Conservation (phyloP, 2,113 vertebrate species). For the Caretta caretta region DNA sequence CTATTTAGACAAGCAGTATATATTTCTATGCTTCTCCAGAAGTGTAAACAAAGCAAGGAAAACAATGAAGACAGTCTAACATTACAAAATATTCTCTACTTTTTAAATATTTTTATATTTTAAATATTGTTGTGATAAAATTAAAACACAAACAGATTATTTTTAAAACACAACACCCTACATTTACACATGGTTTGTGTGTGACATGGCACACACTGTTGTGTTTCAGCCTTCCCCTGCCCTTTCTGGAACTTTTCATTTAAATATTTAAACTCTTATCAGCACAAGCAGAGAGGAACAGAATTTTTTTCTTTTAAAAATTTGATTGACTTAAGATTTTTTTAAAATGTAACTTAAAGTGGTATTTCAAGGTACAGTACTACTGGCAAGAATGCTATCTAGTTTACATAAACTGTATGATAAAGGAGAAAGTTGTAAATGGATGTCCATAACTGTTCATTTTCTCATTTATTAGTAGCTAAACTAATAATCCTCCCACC, state of each 20-base stretch:
- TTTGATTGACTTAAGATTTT: background rate
- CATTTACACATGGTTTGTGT: background rate
- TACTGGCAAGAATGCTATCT: background rate
- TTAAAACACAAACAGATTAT: background rate
- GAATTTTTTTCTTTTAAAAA: conserved; percentile 1
- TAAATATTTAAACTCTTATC: conserved; percentile 42
- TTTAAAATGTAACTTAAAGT: background rate
- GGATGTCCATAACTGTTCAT: accelerated
- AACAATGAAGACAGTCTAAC: background rate
- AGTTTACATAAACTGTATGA: background rate
- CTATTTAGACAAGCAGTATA: background rate
- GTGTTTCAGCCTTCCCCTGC: conserved; percentile 19
- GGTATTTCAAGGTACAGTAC: background rate
- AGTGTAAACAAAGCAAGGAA: conserved; percentile 18
- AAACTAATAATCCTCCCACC: background rate
- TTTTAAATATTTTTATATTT: conserved; percentile 20
- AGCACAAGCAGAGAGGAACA: conserved; percentile 34
- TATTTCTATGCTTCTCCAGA: background rate
- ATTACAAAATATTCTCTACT: background rate
- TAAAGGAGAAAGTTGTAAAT: background rate
- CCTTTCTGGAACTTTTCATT: conserved; percentile 31
- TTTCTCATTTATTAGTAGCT: background rate
- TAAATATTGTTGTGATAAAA: background rate
- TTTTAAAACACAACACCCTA: background rate
- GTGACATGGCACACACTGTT: background rate